Evolutionary conservation across 2,113 vertebrate species (phyloP).

Genomic region (Microtus montanus): DNA sequence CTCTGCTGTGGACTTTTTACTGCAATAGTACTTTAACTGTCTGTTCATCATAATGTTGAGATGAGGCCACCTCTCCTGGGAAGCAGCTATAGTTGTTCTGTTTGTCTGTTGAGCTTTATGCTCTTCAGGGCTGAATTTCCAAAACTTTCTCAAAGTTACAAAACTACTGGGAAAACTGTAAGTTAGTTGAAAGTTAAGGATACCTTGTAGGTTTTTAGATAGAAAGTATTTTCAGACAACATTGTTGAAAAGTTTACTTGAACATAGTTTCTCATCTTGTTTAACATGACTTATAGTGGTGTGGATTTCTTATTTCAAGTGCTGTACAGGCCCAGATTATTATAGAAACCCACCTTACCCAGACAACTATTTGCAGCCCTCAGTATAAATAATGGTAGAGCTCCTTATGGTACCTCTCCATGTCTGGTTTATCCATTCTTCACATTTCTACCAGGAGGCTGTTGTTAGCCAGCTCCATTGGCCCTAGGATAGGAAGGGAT

Average conservation of each 20-base stretch:
- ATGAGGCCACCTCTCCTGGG: not conserved
- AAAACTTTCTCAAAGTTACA: constrained; percentile 16
- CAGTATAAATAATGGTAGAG: not conserved
- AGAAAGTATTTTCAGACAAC: not conserved
- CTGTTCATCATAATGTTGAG: not conserved
- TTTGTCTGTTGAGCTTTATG: not conserved
- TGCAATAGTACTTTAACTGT: not conserved
- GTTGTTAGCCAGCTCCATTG: not conserved
- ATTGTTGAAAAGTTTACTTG: constrained; percentile 20
- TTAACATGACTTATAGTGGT: constrained; percentile 13
- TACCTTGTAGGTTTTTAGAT: constrained; percentile 12
- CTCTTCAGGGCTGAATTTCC: constrained; percentile 45
- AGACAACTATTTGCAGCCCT: constrained; percentile 25
- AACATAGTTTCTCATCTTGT: not conserved
- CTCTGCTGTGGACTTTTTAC: constrained; percentile 4
- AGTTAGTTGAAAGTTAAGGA: constrained; percentile 34
- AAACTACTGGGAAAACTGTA: constrained; percentile 31
- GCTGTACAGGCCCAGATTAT: not conserved
- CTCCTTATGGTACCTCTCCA: not conserved
- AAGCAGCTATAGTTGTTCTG: not conserved
- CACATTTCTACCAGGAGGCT: not conserved
- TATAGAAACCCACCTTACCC: not conserved
- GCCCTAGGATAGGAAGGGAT: not conserved
- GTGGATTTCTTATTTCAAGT: constrained; percentile 24
- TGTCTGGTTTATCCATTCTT: not conserved